These are phyloP conservation scores for Luehdorfia chinensis DNA, from an alignment of 1,140 invertebrate genomes.

Conservation along the genomic window DNA sequence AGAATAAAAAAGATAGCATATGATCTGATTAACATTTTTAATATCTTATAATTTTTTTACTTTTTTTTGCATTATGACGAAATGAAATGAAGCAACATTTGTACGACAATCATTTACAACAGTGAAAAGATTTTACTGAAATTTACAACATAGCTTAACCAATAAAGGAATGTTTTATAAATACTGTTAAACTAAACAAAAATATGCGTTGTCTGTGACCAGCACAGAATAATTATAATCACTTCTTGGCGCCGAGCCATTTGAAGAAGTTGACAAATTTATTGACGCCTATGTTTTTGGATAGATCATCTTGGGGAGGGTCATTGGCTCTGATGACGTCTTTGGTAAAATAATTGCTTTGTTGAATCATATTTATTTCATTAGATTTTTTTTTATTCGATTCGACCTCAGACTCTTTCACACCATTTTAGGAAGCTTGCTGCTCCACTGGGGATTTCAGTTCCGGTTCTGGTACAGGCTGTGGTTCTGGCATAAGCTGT, in stretches of 20 bases:
- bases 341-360: constrained; percentile 44
- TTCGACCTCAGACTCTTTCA: constrained; percentile 33
- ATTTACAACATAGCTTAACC: too few relatives aligned
- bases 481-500: too few relatives aligned
- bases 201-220: too few relatives aligned
- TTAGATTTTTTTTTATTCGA: constrained; percentile 51
- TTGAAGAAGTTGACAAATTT: constrained; percentile 73
- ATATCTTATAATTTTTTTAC: constrained; percentile 3
- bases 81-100: constrained; percentile 7
- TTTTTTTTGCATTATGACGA: neutral
- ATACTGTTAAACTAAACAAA: too few relatives aligned
- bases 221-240: too few relatives aligned
- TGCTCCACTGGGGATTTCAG: constrained; percentile 21
- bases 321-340: constrained; percentile 69
- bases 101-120: neutral
- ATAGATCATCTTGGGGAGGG: constrained; percentile 65
- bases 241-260: constrained; percentile 69
- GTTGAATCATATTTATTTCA: constrained; percentile 65
- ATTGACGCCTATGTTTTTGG: constrained; percentile 71
- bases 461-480: neutral
- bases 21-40: too few relatives aligned
- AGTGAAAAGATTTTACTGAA: neutral
- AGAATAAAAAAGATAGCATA: neutral
- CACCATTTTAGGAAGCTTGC: constrained; percentile 27
- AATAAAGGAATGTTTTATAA: too few relatives aligned